Percentiles rank a stretch among this genome's conserved stretches.
phyloP scores from a whole-genome alignment of 1,140 invertebrate species.

The Drosophila sechellia region DNA sequence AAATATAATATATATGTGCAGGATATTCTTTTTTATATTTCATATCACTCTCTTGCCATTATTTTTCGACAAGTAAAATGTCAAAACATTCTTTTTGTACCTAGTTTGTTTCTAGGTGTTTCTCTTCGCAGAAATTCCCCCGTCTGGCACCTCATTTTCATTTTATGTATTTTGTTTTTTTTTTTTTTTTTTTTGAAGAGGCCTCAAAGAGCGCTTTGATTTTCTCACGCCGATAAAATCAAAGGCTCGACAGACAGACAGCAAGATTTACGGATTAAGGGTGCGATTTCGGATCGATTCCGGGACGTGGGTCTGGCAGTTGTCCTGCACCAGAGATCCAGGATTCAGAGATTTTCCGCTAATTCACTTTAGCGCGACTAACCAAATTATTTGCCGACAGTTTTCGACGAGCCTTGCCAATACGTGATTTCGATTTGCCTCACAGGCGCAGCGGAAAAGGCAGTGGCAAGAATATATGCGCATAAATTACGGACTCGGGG shows the following conservation, averaged over 20 bases:
- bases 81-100: neutral
- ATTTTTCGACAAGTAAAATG: neutral
- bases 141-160: neutral
- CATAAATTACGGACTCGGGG: constrained; percentile 57
- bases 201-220: constrained; percentile 65
- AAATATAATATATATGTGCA: too few species aligned
- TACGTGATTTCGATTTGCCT: constrained; percentile 26
- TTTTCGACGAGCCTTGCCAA: constrained; percentile 33
- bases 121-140: neutral
- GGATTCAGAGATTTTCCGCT: constrained; percentile 47
- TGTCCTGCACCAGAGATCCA: constrained; percentile 10
- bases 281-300: constrained; percentile 5
- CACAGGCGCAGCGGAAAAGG: neutral
- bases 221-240: constrained; percentile 51
- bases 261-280: constrained; percentile 20
- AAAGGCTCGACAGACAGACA: constrained; percentile 44
- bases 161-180: too few species aligned
- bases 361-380: constrained; percentile 71
- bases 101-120: neutral
- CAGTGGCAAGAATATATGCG: constrained; percentile 43
- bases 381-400: constrained; percentile 78
- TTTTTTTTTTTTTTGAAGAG: neutral
- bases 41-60: too few species aligned
- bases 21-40: too few species aligned
- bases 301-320: constrained; percentile 23